Evolutionary conservation across 2,113 vertebrate species (phyloP).

Genomic region (Mustelus asterias): DNA sequence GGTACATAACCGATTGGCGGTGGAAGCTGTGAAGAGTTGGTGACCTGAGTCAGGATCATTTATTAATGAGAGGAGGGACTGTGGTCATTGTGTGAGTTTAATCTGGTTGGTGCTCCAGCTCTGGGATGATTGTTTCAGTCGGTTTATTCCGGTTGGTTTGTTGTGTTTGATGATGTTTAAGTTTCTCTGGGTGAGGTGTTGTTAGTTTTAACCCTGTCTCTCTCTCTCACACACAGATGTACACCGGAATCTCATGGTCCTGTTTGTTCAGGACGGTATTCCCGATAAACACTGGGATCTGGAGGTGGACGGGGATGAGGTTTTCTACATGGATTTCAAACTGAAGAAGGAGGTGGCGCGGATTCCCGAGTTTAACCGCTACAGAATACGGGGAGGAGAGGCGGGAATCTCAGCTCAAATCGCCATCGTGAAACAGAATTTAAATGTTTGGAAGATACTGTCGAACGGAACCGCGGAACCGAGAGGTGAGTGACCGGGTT

Average conservation of each 20-base stretch:
- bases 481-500: not conserved
- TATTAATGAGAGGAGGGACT: too few species aligned
- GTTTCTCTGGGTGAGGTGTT: not conserved
- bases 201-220: not conserved
- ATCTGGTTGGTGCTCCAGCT: too few species aligned
- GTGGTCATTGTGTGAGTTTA: too few species aligned
- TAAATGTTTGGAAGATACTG: not conserved
- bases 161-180: not conserved
- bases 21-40: too few species aligned
- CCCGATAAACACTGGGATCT: not conserved
- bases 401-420: not conserved
- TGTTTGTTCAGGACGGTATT: not conserved
- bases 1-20: too few species aligned
- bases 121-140: not conserved
- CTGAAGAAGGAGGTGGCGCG: slow-evolving; percentile 13
- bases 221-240: not conserved
- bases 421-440: not conserved
- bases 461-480: not conserved
- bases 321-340: slow-evolving; percentile 3
- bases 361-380: not conserved
- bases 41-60: too few species aligned
- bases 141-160: not conserved
- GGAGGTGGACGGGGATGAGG: not conserved
- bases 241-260: not conserved
- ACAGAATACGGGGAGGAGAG: not conserved